Evolutionary conservation across 2,888 invertebrate genomes (phyloP), one percentile per base, ranked within the genome.

Genomic region (Cephus spinipes): DNA sequence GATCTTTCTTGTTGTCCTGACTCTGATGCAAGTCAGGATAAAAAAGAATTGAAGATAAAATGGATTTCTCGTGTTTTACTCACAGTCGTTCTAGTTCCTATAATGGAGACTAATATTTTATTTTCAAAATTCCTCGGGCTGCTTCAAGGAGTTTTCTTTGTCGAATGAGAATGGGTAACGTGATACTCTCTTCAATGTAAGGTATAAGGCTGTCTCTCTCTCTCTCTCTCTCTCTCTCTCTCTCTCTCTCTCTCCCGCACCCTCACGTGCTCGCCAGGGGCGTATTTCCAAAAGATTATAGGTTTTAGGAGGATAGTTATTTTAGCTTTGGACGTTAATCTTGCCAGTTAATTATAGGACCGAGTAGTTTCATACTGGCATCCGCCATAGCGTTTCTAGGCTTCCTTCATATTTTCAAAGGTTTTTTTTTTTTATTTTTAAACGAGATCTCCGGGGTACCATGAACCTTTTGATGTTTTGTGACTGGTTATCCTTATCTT

Each of bases 241-340:
- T n/a, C n/a, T n/a, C n/a, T 30, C 71, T 55, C 69, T 36, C 55
- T n/a, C 12, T 69, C 71, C 1, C 4, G 23, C 6, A 55, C 31
- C 76, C 75, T 69, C 77, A 32, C 68, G 35, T 31, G 68, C 55
- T 76, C 34, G 55, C 55, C 23, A 55, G 55, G 23, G 55, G 55
- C 23, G 23, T 55, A 55, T 55, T 78, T 68, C 34, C 32, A 68
- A 75, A 76, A 76, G 79, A 77, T 73, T 68, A 76, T 75, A 77
- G 77, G 77, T 68, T 74, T 74, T 23, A 40, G 55, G 30, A 74
- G 75, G n/a, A 75, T 71, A 76, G 77, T 80, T 82, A 80, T 81
- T 82, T 81, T 81, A 76, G 77, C 79, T 73, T 69, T 77, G 79
- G n/a, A 73, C 82, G 79, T 83, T 82, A 82, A 83, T 83, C 82